A percentile compares a stretch with the other conserved stretches of the same genome.
These are phyloP conservation scores for Drosophila eohydei DNA, from an alignment of 2,888 invertebrate species.

Conservation along the genomic window DNA sequence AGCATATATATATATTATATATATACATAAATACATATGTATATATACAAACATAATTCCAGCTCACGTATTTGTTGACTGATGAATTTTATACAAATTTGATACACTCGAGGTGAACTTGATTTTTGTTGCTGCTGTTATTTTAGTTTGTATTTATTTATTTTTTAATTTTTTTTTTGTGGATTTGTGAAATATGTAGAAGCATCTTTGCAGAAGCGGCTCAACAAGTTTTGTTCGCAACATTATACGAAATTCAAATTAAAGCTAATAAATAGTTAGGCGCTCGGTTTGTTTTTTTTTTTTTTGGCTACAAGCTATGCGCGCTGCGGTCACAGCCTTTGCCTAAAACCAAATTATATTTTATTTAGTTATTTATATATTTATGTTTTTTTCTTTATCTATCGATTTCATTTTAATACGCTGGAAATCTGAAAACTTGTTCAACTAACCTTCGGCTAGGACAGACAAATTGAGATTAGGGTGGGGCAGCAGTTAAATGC, in stretches of 20 bases:
- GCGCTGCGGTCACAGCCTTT: constrained; percentile 39
- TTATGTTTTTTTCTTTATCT: constrained; percentile 14
- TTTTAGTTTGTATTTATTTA: constrained; percentile 33
- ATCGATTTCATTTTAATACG: constrained; percentile 59
- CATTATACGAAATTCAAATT: constrained; percentile 77
- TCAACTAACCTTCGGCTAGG: constrained; percentile 62
- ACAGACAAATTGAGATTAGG: constrained; percentile 32
- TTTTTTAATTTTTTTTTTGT: constrained; percentile 35
- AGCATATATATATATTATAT: constrained; percentile 12
- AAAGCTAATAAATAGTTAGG: constrained; percentile 80
- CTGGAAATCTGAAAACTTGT: constrained; percentile 64
- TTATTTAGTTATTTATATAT: constrained; percentile 50
- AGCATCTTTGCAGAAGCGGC: constrained; percentile 74
- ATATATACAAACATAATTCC: constrained; percentile 32
- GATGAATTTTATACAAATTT: constrained; percentile 79
- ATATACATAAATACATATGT: constrained; percentile 2
- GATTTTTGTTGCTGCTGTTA: constrained; percentile 60
- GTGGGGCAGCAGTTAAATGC: constrained; percentile 16
- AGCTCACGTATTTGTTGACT: constrained; percentile 75
- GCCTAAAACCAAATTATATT: constrained; percentile 50
- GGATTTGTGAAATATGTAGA: constrained; percentile 58
- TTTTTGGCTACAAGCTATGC: constrained; percentile 32
- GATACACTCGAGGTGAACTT: constrained; percentile 81
- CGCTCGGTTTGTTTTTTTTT: constrained; percentile 29
- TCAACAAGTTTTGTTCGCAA: constrained; percentile 68